Base-by-base conservation (phyloP, 2,888 invertebrate genomes). In the Flexamia atlantica region DNA sequence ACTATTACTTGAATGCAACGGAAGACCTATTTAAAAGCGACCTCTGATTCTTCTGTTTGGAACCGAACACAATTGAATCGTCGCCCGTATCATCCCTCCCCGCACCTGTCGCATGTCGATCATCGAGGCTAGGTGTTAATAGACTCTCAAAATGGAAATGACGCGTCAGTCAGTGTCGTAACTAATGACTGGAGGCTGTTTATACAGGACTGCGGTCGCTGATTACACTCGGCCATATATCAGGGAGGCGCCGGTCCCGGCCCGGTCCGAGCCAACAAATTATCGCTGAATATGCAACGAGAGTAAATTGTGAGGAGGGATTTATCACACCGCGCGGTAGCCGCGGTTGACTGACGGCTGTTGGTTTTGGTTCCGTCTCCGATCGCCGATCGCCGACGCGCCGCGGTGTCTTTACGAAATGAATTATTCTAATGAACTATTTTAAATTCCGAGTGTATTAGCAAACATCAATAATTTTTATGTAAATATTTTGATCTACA, bases 121-220 rank as follows among this genome's bases (percentile, higher is more conserved):
- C 70, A 40, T 14, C 40, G 40, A n/a, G 40, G 70, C 20, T 14
- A 70, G 70, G 70, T 70, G 70, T 70, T 70, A 70, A 70, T 70
- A 70, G 70, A 23, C 70, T 70, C 40, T 70, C 70, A 70, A 70
- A 70, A 70, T 70, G 70, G 70, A 20, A 70, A 70, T 70, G 70
- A 1, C 40, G 5, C 20, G 70, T 70, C 70, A 70, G 36, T 70
- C 70, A 36, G 70, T 10, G 30, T 20, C 1, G 40, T 36, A 70
- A 70, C 70, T 70, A 20, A 70, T 70, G 70, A 64, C 30, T 14
- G 64, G 23, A n/a, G n/a, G 25, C 25, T 64, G 64, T 64, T 64
- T 64, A 28, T 64, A 28, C 64, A 64, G 64, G 10, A 23, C 5
- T 30, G 17, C 64, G 28, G 20, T 30, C 1, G 23, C 12, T 57